Evolutionary conservation across 2,797 vertebrate species (phyloP).

Genomic region (Sylvilagus floridanus): DNA sequence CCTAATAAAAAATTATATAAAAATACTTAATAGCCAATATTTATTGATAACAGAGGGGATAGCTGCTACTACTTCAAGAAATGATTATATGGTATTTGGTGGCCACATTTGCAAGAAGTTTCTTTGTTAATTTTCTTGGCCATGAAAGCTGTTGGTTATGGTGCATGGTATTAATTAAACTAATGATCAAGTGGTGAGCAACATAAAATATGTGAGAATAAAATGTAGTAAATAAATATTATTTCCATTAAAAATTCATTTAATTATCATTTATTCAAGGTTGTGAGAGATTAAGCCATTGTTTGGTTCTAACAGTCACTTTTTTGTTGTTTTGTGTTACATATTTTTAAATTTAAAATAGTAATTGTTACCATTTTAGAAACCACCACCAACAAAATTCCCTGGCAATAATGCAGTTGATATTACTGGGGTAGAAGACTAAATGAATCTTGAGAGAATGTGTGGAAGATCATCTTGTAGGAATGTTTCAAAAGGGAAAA

Average conservation of each 20-base stretch:
- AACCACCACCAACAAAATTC: neutral
- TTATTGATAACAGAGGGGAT: neutral
- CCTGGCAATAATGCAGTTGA: neutral
- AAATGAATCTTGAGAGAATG: slow-evolving; percentile 1
- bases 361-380: slow-evolving; percentile 43
- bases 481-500: neutral
- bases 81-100: slow-evolving; percentile 6
- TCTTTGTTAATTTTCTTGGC: slow-evolving; percentile 3
- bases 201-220: slow-evolving; percentile 35
- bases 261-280: slow-evolving; percentile 5
- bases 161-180: slow-evolving; percentile 13
- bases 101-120: neutral
- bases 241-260: neutral
- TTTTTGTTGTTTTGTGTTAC: neutral
- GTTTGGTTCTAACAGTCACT: neutral
- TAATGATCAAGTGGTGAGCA: neutral
- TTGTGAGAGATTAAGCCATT: slow-evolving; percentile 1
- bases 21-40: neutral
- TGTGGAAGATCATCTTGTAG: neutral
- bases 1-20: no score
- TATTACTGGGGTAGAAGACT: neutral
- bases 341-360: slow-evolving; percentile 42
- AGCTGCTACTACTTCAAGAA: slow-evolving; percentile 6
- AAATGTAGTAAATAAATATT: slow-evolving; percentile 9
- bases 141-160: neutral